Conservation (phyloP, 2,888 invertebrate genomes). For the Eupithecia dodoneata region DNA sequence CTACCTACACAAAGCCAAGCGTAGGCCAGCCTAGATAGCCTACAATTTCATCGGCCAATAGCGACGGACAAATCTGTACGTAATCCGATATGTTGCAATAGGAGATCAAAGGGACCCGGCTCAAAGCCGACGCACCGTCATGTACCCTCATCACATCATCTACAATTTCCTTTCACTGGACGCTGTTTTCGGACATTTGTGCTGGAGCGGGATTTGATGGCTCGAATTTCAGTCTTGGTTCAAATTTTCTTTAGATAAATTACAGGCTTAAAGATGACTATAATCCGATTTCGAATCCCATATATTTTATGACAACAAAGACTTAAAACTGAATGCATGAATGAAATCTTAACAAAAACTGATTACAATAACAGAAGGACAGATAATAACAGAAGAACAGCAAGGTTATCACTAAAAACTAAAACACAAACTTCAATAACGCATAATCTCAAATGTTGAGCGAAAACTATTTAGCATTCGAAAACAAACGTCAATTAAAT, state of each 20-base stretch:
- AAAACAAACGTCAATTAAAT: too few species aligned
- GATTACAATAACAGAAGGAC: too few species aligned
- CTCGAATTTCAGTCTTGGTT: not conserved
- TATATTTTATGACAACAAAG: too few species aligned
- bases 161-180: conserved; percentile 18
- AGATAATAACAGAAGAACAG: too few species aligned
- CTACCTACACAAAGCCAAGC: not conserved
- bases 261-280: not conserved
- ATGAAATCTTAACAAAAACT: too few species aligned
- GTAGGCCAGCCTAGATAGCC: conserved; percentile 1
- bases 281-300: too few species aligned
- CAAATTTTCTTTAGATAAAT: not conserved
- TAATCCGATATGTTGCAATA: conserved; percentile 21
- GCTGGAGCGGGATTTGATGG: not conserved
- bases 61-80: conserved; percentile 12
- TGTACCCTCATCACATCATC: conserved; percentile 29
- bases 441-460: too few species aligned
- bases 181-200: conserved; percentile 7
- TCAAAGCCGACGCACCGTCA: conserved; percentile 12
- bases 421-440: too few species aligned
- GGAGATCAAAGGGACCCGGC: conserved; percentile 25
- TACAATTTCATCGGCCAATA: conserved; percentile 18
- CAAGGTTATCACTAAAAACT: too few species aligned
- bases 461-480: too few species aligned
- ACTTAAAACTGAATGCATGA: too few species aligned